Evolutionary conservation across 2,888 invertebrate genomes (phyloP), one percentile per base, ranked within the genome.

Genomic region (Epirrhoe alternata): DNA sequence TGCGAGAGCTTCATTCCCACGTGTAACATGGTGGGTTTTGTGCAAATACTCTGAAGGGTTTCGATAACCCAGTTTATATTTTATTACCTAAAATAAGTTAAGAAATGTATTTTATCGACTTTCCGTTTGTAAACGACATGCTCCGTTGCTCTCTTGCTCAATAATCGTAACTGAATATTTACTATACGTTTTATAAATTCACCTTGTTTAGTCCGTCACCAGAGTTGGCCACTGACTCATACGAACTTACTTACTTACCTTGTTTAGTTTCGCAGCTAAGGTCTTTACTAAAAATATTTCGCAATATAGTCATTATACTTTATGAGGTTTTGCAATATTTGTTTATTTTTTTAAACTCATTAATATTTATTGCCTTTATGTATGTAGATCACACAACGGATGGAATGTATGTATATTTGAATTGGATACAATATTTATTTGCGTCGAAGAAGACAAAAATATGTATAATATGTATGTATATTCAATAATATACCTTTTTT

Each of bases 101-200:
- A 61, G 56, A 66, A 66, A 69, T 66, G 56, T 61, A 65, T 65
- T 69, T 68, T 65, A 52, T 57, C 68, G 59, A 69, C 58, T 64
- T 57, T 67, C 64, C 68, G 59, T 72, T 67, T 70, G 72, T 67
- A 70, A 73, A 67, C 64, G 70, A 65, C 57, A 69, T 65, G 73
- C 64, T 70, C 68, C 69, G 70, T 63, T 70, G 73, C 61, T 49
- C 59, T 59, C 16, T 74, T 74, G 69, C 69, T 50, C 64, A 72
- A 70, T 71, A 69, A 68, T 68, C 59, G 51, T 65, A 68, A 56
- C 59, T 57, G 64, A 71, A 71, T 67, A 66, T 71, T 70, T 71
- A 67, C 64, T 70, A 68, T 69, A 64, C 69, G 64, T 61, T 67
- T 70, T 62, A 70, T 69, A 62, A 67, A 64, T 66, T 71, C 66